phyloP scores from a whole-genome alignment of 2,888 invertebrate genomes.

The Phyllotreta cruciferae region DNA sequence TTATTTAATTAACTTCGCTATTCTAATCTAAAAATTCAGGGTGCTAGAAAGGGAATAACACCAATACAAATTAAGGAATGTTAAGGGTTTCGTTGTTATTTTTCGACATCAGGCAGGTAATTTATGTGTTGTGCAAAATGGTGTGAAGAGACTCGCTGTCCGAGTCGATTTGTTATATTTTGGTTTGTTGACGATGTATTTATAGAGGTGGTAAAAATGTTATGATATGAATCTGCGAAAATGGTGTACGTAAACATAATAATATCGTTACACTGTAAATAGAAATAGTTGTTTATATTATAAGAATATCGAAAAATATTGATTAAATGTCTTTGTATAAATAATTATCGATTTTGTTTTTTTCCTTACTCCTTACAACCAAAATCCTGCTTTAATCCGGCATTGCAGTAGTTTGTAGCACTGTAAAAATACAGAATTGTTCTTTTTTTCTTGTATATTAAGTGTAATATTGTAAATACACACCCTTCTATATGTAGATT shows the following conservation, averaged over 20 bases:
- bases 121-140: constrained; percentile 40
- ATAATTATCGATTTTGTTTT: constrained; percentile 15
- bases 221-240: constrained; percentile 51
- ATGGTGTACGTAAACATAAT: constrained; percentile 57
- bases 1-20: neutral
- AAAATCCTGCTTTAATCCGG: too few relatives aligned
- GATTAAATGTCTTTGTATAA: constrained; percentile 62
- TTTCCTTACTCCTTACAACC: neutral
- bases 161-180: constrained; percentile 53
- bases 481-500: too few relatives aligned
- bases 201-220: constrained; percentile 47
- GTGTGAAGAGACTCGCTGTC: constrained; percentile 49
- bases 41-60: constrained; percentile 5
- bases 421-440: neutral
- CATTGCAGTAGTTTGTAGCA: too few relatives aligned
- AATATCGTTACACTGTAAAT: constrained; percentile 61
- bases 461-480: too few relatives aligned
- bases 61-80: neutral
- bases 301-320: constrained; percentile 60
- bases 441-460: neutral
- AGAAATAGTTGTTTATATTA: constrained; percentile 62
- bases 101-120: constrained; percentile 14
- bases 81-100: constrained; percentile 16
- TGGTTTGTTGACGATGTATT: constrained; percentile 51
- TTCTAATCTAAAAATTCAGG: neutral